A percentile compares a stretch with the other conserved stretches of the same genome.
phyloP scores from a whole-genome alignment of 2,888 invertebrate genomes.

The Drosophila nigritarsus region DNA sequence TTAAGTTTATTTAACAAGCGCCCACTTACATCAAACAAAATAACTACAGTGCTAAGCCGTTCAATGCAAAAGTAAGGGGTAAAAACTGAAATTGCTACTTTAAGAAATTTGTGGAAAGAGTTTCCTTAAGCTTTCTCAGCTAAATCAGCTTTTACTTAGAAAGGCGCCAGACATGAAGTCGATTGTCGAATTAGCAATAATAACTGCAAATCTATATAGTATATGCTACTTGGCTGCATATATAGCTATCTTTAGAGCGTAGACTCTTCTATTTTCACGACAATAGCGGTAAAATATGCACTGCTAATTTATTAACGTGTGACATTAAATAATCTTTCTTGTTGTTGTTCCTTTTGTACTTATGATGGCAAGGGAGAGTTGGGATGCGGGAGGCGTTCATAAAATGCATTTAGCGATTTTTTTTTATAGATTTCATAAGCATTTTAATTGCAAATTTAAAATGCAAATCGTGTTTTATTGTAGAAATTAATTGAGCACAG shows the following conservation, averaged over 20 bases:
- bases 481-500: constrained; percentile 75
- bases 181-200: constrained; percentile 12
- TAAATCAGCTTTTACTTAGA: constrained; percentile 43
- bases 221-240: not conserved
- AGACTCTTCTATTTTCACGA: constrained; percentile 10
- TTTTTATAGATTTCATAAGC: constrained; percentile 79
- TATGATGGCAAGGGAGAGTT: constrained; percentile 12
- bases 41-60: not conserved
- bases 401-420: constrained; percentile 73
- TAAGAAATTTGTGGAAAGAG: constrained; percentile 13
- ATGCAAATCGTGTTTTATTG: constrained; percentile 79
- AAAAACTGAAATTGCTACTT: constrained; percentile 11
- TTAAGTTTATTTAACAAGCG: not conserved
- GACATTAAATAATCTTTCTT: constrained; percentile 64
- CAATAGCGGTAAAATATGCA: constrained; percentile 34
- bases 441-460: constrained; percentile 81
- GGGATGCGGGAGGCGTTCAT: constrained; percentile 47
- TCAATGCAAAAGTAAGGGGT: constrained; percentile 34
- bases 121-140: constrained; percentile 23
- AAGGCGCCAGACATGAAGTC: constrained; percentile 28
- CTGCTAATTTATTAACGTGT: constrained; percentile 69
- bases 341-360: constrained; percentile 30
- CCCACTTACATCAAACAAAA: constrained; percentile 9
- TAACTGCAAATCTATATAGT: constrained; percentile 1
- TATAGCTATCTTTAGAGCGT: constrained; percentile 1